Evolutionary conservation across 2,113 vertebrate genomes (phyloP).

Genomic region (Tragelaphus buxtoni): DNA sequence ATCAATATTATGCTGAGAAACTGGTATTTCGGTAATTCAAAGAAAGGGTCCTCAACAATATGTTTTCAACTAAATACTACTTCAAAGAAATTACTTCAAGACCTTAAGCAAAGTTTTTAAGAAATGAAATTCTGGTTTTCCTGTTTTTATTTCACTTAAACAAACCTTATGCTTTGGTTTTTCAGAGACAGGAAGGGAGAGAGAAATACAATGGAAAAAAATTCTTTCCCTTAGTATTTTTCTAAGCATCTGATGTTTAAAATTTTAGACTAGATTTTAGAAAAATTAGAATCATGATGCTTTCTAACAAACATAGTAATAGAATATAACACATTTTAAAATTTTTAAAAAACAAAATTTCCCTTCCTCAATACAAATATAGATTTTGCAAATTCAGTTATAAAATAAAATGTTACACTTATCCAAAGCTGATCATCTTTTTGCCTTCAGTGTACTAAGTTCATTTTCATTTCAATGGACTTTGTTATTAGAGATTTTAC

Average conservation of each 20-base stretch:
- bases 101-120: background rate
- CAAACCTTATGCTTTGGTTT: background rate
- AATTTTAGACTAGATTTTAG: background rate
- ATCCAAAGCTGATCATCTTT: background rate
- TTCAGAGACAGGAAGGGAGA: background rate
- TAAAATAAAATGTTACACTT: background rate
- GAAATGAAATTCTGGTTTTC: background rate
- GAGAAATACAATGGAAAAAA: background rate
- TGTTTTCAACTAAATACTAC: background rate
- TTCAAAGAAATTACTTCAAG: constrained; percentile 17
- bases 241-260: background rate
- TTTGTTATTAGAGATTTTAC: background rate
- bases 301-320: background rate
- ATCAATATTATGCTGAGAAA: background rate
- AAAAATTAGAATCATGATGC: background rate
- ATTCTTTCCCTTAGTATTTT: background rate
- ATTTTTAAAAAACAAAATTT: background rate
- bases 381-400: background rate
- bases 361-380: background rate
- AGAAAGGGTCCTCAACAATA: background rate
- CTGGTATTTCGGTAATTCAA: background rate
- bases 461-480: background rate
- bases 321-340: background rate
- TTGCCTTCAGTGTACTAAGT: background rate
- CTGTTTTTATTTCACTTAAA: background rate